Evolutionary conservation across 1,140 invertebrate species (phyloP).

Genomic region (Subanguina moxae): DNA sequence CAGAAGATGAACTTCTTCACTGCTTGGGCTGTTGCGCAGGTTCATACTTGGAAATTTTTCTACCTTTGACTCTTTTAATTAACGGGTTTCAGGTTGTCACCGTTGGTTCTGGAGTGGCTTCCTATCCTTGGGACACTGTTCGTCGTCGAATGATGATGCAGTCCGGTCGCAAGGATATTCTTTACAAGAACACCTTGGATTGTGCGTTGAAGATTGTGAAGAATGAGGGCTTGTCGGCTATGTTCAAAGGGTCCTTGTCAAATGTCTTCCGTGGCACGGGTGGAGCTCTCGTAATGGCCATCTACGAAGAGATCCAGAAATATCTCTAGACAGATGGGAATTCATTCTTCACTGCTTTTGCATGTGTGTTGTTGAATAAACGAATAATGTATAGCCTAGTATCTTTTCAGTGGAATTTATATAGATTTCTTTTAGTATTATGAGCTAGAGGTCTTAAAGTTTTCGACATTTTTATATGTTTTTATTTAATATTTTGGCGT

Average conservation of each 20-base stretch:
- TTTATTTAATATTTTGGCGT: neutral
- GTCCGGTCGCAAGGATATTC: conserved; percentile 63
- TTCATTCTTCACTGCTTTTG: too few species aligned
- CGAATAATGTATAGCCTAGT: neutral
- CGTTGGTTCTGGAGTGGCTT: conserved; percentile 64
- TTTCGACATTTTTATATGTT: neutral
- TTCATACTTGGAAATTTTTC: neutral
- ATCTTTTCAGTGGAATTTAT: neutral
- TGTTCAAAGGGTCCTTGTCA: conserved; percentile 64
- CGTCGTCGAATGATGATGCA: conserved; percentile 64
- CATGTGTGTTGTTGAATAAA: neutral
- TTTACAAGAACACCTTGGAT: conserved; percentile 65
- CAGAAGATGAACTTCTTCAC: conserved; percentile 60
- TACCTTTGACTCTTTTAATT: conserved; percentile 5
- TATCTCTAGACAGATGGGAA: conserved; percentile 4
- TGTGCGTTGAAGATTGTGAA: conserved; percentile 63
- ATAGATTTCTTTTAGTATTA: neutral
- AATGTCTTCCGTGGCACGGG: conserved; percentile 64
- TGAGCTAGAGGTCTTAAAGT: neutral
- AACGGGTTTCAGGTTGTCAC: conserved; percentile 61
- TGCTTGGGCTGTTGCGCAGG: conserved; percentile 60
- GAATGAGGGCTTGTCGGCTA: conserved; percentile 62
- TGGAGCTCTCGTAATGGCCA: conserved; percentile 63
- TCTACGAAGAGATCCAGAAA: conserved; percentile 63
- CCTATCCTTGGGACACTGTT: conserved; percentile 67